These are phyloP conservation scores for Heliconius erato DNA, from an alignment of 2,888 invertebrate species.

Conservation along the genomic window DNA sequence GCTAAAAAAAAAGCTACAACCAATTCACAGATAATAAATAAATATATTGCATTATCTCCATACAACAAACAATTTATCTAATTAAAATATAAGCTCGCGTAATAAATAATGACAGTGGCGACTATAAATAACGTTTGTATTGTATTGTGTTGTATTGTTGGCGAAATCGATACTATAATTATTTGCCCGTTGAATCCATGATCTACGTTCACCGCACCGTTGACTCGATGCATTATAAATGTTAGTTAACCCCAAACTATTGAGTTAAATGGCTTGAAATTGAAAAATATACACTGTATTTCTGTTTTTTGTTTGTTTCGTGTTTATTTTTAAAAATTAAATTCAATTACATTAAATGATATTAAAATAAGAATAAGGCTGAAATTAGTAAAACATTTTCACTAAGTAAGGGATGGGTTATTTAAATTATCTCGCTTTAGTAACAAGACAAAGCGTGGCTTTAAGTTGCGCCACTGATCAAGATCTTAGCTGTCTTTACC, in stretches of 20 bases:
- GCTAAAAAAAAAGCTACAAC: neutral
- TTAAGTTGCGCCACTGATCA: neutral
- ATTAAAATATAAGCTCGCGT: constrained; percentile 1
- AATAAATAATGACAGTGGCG: constrained; percentile 31
- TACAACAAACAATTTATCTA: neutral
- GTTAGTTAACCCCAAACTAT: constrained; percentile 1
- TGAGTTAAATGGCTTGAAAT: constrained; percentile 17
- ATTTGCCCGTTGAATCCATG: constrained; percentile 40
- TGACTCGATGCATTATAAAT: constrained; percentile 34
- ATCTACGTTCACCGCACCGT: constrained; percentile 35
- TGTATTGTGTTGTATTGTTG: neutral
- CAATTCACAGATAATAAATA: no score
- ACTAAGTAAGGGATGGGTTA: neutral
- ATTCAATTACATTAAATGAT: no score
- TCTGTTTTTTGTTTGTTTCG: neutral
- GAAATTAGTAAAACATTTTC: neutral
- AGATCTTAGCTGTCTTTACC: no score
- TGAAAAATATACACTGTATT: neutral
- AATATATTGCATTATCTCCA: no score
- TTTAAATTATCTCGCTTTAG: neutral
- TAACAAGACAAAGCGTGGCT: neutral
- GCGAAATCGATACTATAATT: constrained; percentile 42
- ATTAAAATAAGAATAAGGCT: no score
- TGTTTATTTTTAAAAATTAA: no score
- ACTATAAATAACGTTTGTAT: constrained; percentile 41